These are phyloP conservation scores for Paratilapia polleni DNA, from an alignment of 2,113 vertebrate genomes.

Conservation along the genomic window DNA sequence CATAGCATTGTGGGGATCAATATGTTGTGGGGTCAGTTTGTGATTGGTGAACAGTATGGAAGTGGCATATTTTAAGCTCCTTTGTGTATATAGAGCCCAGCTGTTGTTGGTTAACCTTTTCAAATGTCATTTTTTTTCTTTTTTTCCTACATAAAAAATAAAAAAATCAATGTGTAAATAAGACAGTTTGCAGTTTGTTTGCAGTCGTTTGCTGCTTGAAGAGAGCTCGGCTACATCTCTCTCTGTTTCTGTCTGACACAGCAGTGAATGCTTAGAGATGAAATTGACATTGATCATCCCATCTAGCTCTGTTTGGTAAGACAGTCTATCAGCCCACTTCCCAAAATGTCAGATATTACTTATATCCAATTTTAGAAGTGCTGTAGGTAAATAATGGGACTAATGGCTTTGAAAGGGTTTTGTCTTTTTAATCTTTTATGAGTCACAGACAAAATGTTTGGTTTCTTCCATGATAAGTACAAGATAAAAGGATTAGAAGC, in stretches of 20 bases:
- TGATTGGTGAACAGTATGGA: background rate
- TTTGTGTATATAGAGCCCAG: background rate
- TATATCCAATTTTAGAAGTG: background rate
- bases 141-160: background rate
- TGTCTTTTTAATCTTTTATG: slow-evolving; percentile 2
- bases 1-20: background rate
- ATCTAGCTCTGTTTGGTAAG: background rate
- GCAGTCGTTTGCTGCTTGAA: background rate
- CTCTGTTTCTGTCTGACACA: background rate
- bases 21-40: background rate
- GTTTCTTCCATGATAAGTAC: background rate
- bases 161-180: background rate
- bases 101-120: background rate
- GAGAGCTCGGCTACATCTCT: background rate
- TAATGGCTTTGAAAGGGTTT: slow-evolving; percentile 3
- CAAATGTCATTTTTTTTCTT: background rate
- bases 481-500: background rate
- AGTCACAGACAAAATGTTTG: background rate
- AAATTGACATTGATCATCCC: slow-evolving; percentile 1
- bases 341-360: slow-evolving; percentile 6
- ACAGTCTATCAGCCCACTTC: background rate
- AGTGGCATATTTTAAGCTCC: background rate
- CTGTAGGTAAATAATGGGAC: background rate
- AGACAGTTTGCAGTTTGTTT: background rate
- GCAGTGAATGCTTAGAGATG: background rate